Conservation (phyloP, 1,140 invertebrate genomes). For the Drosophila quadrilineata region DNA sequence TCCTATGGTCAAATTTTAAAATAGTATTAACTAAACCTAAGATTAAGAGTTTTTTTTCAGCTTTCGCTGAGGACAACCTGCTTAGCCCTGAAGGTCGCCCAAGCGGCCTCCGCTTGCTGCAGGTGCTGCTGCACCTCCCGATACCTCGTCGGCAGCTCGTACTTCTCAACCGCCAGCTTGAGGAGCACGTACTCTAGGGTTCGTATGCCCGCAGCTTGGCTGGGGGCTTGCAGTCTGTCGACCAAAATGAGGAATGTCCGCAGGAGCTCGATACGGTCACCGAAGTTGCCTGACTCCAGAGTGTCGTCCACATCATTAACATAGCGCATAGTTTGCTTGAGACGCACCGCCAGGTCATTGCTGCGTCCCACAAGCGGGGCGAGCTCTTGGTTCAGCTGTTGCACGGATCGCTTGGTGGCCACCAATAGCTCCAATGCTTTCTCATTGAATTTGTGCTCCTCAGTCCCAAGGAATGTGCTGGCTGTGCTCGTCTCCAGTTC, state of each 20-base stretch:
- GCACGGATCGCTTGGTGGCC: constrained; percentile 28
- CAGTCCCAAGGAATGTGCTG: constrained; percentile 15
- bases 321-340: constrained; percentile 60
- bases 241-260: constrained; percentile 49
- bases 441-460: constrained; percentile 28
- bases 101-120: constrained; percentile 35
- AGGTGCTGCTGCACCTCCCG: constrained; percentile 39
- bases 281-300: constrained; percentile 30
- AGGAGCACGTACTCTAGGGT: constrained; percentile 57
- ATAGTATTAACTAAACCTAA: background rate
- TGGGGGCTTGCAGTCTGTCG: constrained; percentile 34
- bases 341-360: constrained; percentile 43
- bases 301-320: constrained; percentile 50
- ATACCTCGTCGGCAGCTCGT: constrained; percentile 29
- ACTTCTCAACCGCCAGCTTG: constrained; percentile 59
- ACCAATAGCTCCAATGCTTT: constrained; percentile 25
- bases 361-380: constrained; percentile 56
- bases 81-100: constrained; percentile 35
- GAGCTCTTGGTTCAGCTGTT: constrained; percentile 52
- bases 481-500: background rate
- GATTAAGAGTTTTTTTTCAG: background rate
- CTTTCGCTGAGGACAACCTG: constrained; percentile 47
- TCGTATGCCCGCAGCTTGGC: constrained; percentile 32
- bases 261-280: constrained; percentile 42
- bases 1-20: too few species aligned